Percentiles rank a stretch among this genome's conserved stretches.
Conservation (phyloP, 2,888 invertebrate genomes). For the Allygus modestus region DNA sequence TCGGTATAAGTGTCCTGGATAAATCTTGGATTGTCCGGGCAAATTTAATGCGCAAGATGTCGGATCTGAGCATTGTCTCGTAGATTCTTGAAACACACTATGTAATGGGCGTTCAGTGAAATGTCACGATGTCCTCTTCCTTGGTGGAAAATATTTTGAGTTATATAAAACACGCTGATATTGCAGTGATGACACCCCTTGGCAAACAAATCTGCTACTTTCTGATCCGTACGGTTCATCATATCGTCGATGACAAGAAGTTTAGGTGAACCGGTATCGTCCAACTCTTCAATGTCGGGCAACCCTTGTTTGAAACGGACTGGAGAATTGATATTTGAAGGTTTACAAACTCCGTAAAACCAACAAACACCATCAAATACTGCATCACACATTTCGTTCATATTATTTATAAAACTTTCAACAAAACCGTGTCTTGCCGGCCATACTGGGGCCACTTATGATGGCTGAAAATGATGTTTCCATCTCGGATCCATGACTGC, state of each 20-base stretch:
- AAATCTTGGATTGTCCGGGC: conserved; percentile 66
- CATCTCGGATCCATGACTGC: conserved; percentile 19
- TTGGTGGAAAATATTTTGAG: conserved; percentile 69
- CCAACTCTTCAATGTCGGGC: neutral
- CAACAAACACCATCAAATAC: neutral
- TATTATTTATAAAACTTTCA: neutral
- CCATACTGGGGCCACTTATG: neutral
- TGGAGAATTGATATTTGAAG: neutral
- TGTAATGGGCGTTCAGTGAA: conserved; percentile 69
- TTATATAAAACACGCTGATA: conserved; percentile 65
- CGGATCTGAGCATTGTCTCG: conserved; percentile 67
- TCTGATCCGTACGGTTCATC: conserved; percentile 6
- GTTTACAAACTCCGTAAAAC: neutral
- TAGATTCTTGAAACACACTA: conserved; percentile 69
- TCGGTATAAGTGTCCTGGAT: conserved; percentile 67
- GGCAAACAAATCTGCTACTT: conserved; percentile 27
- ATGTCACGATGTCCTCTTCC: conserved; percentile 68
- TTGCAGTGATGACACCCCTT: conserved; percentile 44
- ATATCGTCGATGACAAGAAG: conserved; percentile 31
- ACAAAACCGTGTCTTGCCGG: conserved; percentile 5
- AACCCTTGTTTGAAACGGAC: conserved; percentile 3
- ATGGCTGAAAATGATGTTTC: conserved; percentile 32
- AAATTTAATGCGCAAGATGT: conserved; percentile 66
- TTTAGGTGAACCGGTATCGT: neutral
- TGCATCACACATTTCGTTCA: neutral